phyloP scores from a whole-genome alignment of 2,797 vertebrate genomes.

The Potorous gilbertii region DNA sequence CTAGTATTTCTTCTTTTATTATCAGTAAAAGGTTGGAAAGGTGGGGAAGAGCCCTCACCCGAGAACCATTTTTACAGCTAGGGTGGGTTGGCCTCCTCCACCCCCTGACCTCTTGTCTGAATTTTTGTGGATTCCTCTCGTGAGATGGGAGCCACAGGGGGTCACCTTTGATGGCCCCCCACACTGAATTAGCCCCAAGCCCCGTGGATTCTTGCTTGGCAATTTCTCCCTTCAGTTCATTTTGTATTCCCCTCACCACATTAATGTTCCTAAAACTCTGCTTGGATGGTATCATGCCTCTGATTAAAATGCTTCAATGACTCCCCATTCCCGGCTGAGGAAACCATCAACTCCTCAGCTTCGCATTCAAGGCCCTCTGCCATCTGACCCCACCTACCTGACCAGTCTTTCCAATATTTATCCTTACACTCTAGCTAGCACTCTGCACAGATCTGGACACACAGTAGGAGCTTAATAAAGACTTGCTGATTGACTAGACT shows the following conservation, averaged over 20 bases:
- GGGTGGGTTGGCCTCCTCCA: not conserved
- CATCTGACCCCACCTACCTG: not conserved
- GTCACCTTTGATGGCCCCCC: not conserved
- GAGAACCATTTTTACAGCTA: not conserved
- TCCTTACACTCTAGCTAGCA: not conserved
- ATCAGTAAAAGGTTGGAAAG: not conserved
- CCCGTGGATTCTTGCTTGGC: not conserved
- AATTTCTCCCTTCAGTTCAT: not conserved
- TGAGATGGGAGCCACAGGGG: too few relatives aligned
- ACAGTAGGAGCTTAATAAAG: not conserved
- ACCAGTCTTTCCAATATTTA: not conserved
- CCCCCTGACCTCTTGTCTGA: not conserved
- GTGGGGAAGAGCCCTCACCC: too few relatives aligned
- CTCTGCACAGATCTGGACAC: not conserved
- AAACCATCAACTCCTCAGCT: not conserved
- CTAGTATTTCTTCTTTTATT: too few relatives aligned
- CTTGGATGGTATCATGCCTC: not conserved
- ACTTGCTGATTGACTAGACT: not conserved
- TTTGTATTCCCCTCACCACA: not conserved
- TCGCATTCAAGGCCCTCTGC: too few relatives aligned
- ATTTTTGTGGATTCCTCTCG: not conserved
- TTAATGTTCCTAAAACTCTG: too few relatives aligned
- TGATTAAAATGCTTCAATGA: not conserved
- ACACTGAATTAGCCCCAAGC: not conserved
- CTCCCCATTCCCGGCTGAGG: not conserved